Conservation (phyloP, 2,888 invertebrate genomes). For the Sussaba pulchella region DNA sequence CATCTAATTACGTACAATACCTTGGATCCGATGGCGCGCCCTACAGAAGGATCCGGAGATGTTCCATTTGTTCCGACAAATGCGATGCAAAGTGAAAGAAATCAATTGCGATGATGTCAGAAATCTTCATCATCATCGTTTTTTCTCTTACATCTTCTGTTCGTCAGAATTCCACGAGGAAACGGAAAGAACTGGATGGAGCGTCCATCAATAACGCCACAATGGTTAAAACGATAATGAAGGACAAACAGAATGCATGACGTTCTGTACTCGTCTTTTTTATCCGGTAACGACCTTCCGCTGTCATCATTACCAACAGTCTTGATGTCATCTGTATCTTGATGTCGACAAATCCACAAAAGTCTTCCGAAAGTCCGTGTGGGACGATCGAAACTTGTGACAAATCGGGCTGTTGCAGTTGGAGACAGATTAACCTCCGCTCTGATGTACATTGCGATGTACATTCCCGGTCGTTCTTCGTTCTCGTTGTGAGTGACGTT, state of each 20-base stretch:
- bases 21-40: not conserved
- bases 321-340: slow-evolving; percentile 42
- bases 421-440: not conserved
- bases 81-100: slow-evolving; percentile 12
- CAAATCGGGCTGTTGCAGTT: not conserved
- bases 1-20: slow-evolving; percentile 47
- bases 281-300: slow-evolving; percentile 10
- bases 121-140: not conserved
- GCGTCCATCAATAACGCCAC: slow-evolving; percentile 37
- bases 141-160: slow-evolving; percentile 12
- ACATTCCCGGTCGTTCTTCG: not conserved
- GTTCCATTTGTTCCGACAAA: slow-evolving; percentile 11
- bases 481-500: not conserved
- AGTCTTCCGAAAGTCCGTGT: not conserved
- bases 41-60: not conserved
- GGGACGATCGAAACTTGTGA: not conserved
- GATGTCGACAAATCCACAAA: not conserved
- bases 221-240: slow-evolving; percentile 9
- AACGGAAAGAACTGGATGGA: slow-evolving; percentile 10
- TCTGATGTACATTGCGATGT: not conserved
- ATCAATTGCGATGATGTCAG: not conserved
- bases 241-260: slow-evolving; percentile 35
- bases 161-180: not conserved
- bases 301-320: slow-evolving; percentile 64
- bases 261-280: slow-evolving; percentile 29